Conservation (phyloP, 2,888 invertebrate genomes). For the Lasioglossum figueresi region DNA sequence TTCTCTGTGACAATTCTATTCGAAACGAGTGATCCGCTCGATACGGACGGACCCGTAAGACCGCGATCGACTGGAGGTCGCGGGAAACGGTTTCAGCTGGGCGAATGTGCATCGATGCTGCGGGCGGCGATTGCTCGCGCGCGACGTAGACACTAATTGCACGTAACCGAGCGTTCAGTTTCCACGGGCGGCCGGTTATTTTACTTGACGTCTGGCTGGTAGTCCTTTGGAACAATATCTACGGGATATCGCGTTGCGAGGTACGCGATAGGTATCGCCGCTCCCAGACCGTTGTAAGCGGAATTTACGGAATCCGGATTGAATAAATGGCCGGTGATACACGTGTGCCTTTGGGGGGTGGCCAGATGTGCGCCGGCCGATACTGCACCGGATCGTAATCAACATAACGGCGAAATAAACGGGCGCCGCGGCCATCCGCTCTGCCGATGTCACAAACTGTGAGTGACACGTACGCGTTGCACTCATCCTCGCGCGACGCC, state of each 20-base stretch:
- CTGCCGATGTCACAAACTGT: constrained; percentile 47
- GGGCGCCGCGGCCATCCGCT: constrained; percentile 43
- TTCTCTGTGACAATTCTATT: too few species aligned
- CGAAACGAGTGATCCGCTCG: too few species aligned
- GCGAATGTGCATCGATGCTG: not conserved
- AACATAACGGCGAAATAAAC: constrained; percentile 66
- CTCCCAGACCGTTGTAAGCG: not conserved
- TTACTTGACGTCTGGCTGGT: not conserved
- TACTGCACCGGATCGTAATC: constrained; percentile 53
- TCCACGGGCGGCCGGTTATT: constrained; percentile 18
- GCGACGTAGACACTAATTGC: not conserved
- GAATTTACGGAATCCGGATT: constrained; percentile 41
- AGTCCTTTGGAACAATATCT: constrained; percentile 21
- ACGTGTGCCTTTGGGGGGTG: constrained; percentile 22
- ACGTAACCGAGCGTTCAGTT: constrained; percentile 14
- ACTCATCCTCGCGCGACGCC: constrained; percentile 16
- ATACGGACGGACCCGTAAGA: not conserved
- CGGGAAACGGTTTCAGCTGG: not conserved
- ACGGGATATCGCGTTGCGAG: constrained; percentile 9
- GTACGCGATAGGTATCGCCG: not conserved
- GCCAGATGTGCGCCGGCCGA: constrained; percentile 33
- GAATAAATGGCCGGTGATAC: constrained; percentile 32
- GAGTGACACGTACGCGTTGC: constrained; percentile 51
- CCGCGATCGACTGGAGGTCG: not conserved
- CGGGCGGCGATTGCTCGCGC: not conserved